Evolutionary conservation across 2,888 invertebrate genomes (phyloP).

Genomic region (Tanypteryx hageni): DNA sequence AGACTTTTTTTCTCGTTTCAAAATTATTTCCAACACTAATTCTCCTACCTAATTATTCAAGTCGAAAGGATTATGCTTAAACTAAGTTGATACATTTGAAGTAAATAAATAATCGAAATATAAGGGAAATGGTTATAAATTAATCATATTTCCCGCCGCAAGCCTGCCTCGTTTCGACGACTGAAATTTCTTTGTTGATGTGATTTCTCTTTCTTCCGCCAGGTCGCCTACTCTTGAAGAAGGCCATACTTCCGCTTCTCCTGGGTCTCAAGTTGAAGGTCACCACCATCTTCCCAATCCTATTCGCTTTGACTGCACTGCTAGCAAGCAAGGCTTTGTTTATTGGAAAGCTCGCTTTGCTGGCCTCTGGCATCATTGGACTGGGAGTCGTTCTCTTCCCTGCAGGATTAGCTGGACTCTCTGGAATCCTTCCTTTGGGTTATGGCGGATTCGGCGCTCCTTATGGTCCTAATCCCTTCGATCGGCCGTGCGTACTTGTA

Average conservation of each 20-base stretch:
- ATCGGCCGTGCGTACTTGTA: constrained; percentile 40
- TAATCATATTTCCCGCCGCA: no score
- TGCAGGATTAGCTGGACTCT: constrained; percentile 1
- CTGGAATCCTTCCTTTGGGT: neutral
- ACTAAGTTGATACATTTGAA: no score
- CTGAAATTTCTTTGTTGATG: neutral
- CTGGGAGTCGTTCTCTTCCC: constrained; percentile 70
- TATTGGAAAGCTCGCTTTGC: constrained; percentile 84
- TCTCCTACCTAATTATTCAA: no score
- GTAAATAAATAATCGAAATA: no score
- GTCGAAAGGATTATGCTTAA: no score
- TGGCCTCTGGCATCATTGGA: constrained; percentile 84
- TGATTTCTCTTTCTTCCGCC: constrained; percentile 72
- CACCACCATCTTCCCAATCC: constrained; percentile 84
- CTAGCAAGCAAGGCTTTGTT: constrained; percentile 88
- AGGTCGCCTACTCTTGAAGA: constrained; percentile 85
- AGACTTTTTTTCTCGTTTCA: no score
- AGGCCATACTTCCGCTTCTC: constrained; percentile 86
- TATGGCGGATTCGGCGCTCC: neutral
- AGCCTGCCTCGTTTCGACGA: no score
- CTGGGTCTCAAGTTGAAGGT: constrained; percentile 89
- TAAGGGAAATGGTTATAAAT: no score
- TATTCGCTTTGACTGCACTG: constrained; percentile 84
- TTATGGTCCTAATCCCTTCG: neutral
- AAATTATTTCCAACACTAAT: no score